Percentiles rank a stretch among this genome's conserved stretches.
Conservation (phyloP, 2,888 invertebrate species). For the Coleophora flavipennella region DNA sequence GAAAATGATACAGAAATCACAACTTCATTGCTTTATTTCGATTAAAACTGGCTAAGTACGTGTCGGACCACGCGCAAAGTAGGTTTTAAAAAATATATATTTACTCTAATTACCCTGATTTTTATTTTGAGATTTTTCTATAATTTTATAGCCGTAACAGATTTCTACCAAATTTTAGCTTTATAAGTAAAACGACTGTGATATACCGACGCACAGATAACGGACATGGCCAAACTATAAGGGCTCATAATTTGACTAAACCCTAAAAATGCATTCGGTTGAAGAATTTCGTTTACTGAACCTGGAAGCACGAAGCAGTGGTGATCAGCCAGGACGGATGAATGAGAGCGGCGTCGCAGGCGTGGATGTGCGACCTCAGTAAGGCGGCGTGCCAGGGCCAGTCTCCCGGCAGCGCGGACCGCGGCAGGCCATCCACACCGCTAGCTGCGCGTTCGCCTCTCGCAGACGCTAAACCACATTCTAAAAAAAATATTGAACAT, state of each 20-base stretch:
- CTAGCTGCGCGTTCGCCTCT: slow-evolving; percentile 55
- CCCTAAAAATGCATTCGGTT: neutral
- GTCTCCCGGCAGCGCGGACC: slow-evolving; percentile 85
- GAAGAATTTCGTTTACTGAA: slow-evolving; percentile 13
- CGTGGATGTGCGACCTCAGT: slow-evolving; percentile 86
- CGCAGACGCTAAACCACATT: slow-evolving; percentile 80
- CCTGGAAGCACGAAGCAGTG: slow-evolving; percentile 88
- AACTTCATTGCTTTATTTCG: neutral
- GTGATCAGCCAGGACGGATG: slow-evolving; percentile 89
- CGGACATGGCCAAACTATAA: no score
- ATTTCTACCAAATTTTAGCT: no score
- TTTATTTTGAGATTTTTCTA: no score
- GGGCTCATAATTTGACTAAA: no score
- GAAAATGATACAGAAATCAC: slow-evolving; percentile 10
- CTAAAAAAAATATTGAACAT: slow-evolving; percentile 31
- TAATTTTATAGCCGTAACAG: no score
- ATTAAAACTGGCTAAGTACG: no score
- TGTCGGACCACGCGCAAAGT: no score
- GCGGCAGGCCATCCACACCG: slow-evolving; percentile 73
- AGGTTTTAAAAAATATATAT: no score
- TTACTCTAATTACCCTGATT: neutral
- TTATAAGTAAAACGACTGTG: no score
- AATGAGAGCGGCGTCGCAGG: slow-evolving; percentile 89
- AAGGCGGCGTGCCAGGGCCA: slow-evolving; percentile 95
- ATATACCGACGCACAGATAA: no score